Conservation (phyloP, 2,888 invertebrate species). For the Volucella bombylans region DNA sequence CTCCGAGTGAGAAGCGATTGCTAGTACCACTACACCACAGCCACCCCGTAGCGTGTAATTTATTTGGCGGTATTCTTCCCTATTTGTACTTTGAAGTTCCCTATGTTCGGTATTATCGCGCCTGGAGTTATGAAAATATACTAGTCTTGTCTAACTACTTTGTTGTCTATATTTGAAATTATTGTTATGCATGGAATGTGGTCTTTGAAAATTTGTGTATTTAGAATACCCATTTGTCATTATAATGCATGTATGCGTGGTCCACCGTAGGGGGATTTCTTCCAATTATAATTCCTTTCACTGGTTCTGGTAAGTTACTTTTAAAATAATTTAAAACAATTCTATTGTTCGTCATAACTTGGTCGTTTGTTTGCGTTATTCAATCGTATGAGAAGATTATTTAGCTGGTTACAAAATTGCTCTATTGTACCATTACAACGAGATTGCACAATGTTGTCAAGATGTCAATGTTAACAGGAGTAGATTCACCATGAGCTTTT, state of each 20-base stretch:
- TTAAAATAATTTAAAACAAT: not conserved
- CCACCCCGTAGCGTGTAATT: too few relatives aligned
- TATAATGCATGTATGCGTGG: too few relatives aligned
- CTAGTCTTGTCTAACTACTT: too few relatives aligned
- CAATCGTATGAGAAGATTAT: slow-evolving; percentile 18
- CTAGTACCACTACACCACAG: too few relatives aligned
- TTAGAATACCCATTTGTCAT: too few relatives aligned
- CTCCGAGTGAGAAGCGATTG: too few relatives aligned
- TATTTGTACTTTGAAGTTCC: not conserved
- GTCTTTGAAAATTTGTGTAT: slow-evolving; percentile 74
- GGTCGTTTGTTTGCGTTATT: slow-evolving; percentile 2
- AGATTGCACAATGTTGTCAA: slow-evolving; percentile 16
- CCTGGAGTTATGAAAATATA: not conserved
- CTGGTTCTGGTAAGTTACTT: slow-evolving; percentile 28
- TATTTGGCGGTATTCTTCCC: not conserved
- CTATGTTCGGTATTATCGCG: not conserved
- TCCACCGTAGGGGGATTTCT: too few relatives aligned
- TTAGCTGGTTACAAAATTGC: slow-evolving; percentile 12
- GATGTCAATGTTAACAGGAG: not conserved
- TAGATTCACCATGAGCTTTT: slow-evolving; percentile 6
- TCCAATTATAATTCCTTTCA: slow-evolving; percentile 9
- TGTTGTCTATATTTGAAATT: not conserved
- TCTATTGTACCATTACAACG: slow-evolving; percentile 12
- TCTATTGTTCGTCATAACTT: too few relatives aligned
- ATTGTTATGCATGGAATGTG: slow-evolving; percentile 49